Base-by-base conservation (phyloP, 2,797 vertebrate genomes). In the Dendrocincla tyrannina region DNA sequence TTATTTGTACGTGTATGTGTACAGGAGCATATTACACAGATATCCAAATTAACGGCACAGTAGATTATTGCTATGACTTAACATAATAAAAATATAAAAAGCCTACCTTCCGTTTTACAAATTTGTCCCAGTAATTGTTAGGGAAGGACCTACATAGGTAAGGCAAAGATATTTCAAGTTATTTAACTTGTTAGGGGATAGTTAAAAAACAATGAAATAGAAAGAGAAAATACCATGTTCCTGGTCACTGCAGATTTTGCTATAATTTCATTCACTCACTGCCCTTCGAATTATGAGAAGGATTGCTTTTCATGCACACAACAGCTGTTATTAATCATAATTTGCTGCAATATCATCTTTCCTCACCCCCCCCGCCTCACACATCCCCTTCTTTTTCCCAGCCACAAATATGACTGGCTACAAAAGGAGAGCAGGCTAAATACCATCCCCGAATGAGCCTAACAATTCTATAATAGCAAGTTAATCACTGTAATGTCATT, bases 121-220 rank as follows among this genome's bases (percentile, higher is more conserved):
- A 99, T 97, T 99, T 99, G 98, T 99, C 99, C 99, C 99, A 99
- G 97, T 99, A 99, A 97, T 99, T 99, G 97, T 99, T 99, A 84
- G 99, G 99, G 93, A 99, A 99, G 80, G 99, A 99, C 91, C 99
- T 99, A 97, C 35, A 89, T 25, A 93, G 77, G 97, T 89, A 92
- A 96, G 67, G n/a, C 92, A 94, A 84, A 96, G 69, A 32, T 58
- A 92, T 75, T 74, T 59, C 59, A 85, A 73, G 58, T 91, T 94
- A 94, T 44, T 80, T 56, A 77, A 68, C 18, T 66, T 70, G 17
- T 62, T n/a, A 23, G 5, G 5, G 17, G 15, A 74, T 80, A n/a
- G 60, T 56, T 56, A 56, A 63, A 23, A 46, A 69, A 19, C 3
- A 37, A 41, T 0, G 2, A 49, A 47, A 44, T 9, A 53, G 12